Evolutionary conservation across 1,140 invertebrate genomes (phyloP), one percentile per base, ranked within the genome.

Genomic region (Drosophila yakuba): DNA sequence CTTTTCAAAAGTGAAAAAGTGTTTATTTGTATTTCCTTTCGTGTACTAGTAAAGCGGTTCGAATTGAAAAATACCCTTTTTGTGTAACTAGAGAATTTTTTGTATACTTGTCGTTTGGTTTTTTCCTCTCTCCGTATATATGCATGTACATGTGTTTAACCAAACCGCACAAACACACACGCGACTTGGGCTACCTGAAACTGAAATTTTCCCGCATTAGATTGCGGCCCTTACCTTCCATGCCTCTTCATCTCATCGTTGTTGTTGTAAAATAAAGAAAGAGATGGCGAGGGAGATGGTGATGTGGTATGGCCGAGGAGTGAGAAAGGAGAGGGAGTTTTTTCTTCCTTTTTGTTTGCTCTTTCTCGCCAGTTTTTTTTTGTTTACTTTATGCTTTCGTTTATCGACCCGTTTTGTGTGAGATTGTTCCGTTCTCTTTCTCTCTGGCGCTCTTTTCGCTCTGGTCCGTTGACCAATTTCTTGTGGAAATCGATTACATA

Each of bases 371-470:
- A 62, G 64, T 68, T 84, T 84, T 82, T 86, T 86, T 88, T 88
- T 88, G 83, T 88, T 88, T 88, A 88, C 83, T 81, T 88, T 88
- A 86, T 85, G 85, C 85, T 90, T 90, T 90, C 86, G 86, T 90
- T 90, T 90, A 90, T 90, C 81, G 86, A 90, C 85, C 86, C 86
- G 85, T 90, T 89, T 71, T 72, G 62, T 75, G 63, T 74, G 76
- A 77, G 68, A 75, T 62, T 85, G 78, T 36, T 8, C 11, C 43
- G 45, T 36, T 66, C 62, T 66, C 57, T 56, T 56, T 69, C 63
- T 32, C 32, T 32, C 32, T 32, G 8, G 7, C 0, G 32, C 32
- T 32, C 32, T 32, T 32, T 8, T 32, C 28, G 2, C 32, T 32
- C 7, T 32, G 2, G 6, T 32, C 3, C 32, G 32, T 8, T 32